These are phyloP conservation scores for Formica aserva DNA, from an alignment of 2,888 invertebrate genomes.

Conservation along the genomic window DNA sequence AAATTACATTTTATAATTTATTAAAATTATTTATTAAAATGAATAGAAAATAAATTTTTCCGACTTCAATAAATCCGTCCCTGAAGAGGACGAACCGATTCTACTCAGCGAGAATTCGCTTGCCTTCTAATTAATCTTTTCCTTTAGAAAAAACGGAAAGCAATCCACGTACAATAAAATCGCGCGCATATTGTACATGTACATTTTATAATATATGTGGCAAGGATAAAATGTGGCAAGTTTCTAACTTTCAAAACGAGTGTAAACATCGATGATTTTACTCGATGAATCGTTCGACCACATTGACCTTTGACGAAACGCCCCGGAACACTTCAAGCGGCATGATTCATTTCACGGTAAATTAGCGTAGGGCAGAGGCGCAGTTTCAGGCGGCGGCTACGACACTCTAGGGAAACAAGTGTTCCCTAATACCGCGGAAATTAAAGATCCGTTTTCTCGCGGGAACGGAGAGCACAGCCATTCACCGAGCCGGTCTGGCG, in stretches of 20 bases:
- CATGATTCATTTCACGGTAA: conserved; percentile 43
- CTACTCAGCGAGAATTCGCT: not conserved
- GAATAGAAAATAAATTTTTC: too few species aligned
- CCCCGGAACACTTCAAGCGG: not conserved
- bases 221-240: not conserved
- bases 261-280: not conserved
- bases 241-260: not conserved
- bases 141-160: not conserved
- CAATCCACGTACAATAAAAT: not conserved
- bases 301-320: conserved; percentile 48
- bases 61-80: too few species aligned
- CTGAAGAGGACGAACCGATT: not conserved
- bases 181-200: not conserved
- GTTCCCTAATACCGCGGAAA: conserved; percentile 79
- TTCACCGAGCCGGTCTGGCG: conserved; percentile 70
- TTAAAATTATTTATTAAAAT: too few species aligned
- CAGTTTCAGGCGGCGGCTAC: conserved; percentile 31
- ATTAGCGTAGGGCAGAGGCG: conserved; percentile 24
- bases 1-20: too few species aligned
- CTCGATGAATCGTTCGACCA: not conserved
- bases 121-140: not conserved
- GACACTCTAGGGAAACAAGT: conserved; percentile 73
- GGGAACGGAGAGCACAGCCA: conserved; percentile 70
- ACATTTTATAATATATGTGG: not conserved
- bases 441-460: conserved; percentile 78